phyloP scores from a whole-genome alignment of 1,140 invertebrate genomes.

The Neodiprion virginianus region DNA sequence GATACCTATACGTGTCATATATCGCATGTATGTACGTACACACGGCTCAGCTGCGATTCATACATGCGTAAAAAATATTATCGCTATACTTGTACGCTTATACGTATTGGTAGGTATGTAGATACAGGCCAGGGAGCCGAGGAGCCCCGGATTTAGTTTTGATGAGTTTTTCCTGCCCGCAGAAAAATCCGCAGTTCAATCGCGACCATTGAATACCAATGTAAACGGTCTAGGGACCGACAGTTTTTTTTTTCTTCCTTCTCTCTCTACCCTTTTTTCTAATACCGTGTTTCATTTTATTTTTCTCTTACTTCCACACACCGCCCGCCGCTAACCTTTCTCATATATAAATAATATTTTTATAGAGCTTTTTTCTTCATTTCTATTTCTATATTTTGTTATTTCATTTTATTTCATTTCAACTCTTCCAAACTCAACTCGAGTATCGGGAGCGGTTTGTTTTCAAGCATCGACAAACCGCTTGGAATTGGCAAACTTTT shows the following conservation, averaged over 20 bases:
- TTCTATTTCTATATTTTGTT: background rate
- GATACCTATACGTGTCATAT: background rate
- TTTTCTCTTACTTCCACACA: background rate
- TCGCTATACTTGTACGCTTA: background rate
- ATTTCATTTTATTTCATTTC: conserved; percentile 1
- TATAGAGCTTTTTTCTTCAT: background rate
- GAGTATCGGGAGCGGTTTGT: background rate
- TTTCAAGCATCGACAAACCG: background rate
- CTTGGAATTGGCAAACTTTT: background rate
- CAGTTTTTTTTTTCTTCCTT: conserved; percentile 35
- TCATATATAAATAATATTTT: too few relatives aligned
- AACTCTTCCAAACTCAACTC: background rate
- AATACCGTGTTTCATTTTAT: background rate
- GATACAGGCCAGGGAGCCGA: background rate
- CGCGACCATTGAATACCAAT: conserved; percentile 51
- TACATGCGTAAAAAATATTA: background rate
- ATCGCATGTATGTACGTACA: background rate
- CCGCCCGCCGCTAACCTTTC: too few relatives aligned
- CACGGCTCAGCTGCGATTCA: background rate
- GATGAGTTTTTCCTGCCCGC: conserved; percentile 45
- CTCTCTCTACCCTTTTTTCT: conserved; percentile 25
- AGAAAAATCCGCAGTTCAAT: conserved; percentile 46
- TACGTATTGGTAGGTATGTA: background rate
- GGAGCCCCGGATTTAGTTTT: conserved; percentile 49
- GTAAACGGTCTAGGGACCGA: conserved; percentile 37